A percentile compares a stretch with the other conserved stretches of the same genome.
These are phyloP conservation scores for Eptesicus fuscus DNA, from an alignment of 2,113 vertebrate species.

Conservation along the genomic window DNA sequence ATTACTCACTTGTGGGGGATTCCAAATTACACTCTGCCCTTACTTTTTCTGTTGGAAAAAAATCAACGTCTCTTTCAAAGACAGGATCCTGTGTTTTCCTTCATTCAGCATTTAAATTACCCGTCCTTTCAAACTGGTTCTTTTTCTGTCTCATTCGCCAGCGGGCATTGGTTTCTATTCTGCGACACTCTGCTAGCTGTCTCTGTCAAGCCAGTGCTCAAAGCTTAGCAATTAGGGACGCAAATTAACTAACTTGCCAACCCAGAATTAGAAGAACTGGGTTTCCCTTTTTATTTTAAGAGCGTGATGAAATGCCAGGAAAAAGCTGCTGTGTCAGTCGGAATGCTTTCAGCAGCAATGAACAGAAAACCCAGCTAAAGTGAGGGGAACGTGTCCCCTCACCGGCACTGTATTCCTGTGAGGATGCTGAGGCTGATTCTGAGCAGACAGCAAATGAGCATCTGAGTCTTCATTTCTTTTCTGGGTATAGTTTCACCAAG, in stretches of 20 bases:
- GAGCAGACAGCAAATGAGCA: not conserved
- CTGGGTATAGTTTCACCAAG: accelerated
- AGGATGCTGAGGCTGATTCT: not conserved
- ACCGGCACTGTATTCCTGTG: not conserved
- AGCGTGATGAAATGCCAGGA: not conserved
- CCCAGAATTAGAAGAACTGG: not conserved
- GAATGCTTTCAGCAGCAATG: not conserved
- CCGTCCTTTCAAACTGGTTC: accelerated
- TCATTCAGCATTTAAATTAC: not conserved
- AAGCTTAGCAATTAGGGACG: not conserved
- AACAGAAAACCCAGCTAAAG: not conserved
- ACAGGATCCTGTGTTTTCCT: not conserved
- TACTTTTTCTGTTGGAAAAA: not conserved
- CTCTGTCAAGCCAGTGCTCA: not conserved
- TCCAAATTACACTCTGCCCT: not conserved
- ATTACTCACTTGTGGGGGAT: too few species aligned
- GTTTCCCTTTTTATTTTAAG: not conserved
- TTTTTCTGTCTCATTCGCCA: not conserved
- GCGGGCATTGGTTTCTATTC: not conserved
- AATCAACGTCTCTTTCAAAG: not conserved
- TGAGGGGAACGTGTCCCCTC: not conserved
- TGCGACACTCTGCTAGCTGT: not conserved
- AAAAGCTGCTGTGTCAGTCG: not conserved
- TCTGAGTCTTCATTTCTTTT: not conserved
- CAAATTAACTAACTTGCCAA: not conserved